These are phyloP conservation scores for Dolichotis patagonum DNA, from an alignment of 2,113 vertebrate species.

Conservation along the genomic window DNA sequence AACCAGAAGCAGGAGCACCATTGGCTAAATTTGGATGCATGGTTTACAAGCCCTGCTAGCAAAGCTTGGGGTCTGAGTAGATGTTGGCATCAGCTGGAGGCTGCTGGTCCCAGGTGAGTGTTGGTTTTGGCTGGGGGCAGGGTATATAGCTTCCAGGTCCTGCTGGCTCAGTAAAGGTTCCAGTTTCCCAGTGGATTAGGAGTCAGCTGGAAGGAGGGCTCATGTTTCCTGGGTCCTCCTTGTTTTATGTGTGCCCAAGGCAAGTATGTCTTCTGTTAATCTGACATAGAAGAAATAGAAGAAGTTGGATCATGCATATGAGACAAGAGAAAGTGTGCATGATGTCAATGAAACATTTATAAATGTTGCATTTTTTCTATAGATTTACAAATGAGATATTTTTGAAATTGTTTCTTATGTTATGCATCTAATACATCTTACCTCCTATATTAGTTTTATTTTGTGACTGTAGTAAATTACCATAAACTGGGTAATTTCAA, in stretches of 20 bases:
- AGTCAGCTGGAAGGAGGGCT: not conserved
- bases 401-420: not conserved
- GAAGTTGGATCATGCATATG: not conserved
- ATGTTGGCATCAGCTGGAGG: not conserved
- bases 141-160: not conserved
- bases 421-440: not conserved
- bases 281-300: not conserved
- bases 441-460: not conserved
- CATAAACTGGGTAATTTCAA: not conserved
- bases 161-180: not conserved
- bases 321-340: not conserved
- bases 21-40: not conserved
- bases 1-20: not conserved
- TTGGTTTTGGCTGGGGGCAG: not conserved
- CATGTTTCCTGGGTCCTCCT: not conserved
- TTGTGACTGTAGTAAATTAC: not conserved
- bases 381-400: not conserved
- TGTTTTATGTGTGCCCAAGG: not conserved
- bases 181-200: not conserved
- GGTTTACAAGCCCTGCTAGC: not conserved
- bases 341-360: conserved; percentile 36
- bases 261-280: not conserved
- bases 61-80: too few species aligned
- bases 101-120: not conserved
- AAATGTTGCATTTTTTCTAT: not conserved